Evolutionary conservation across 2,797 vertebrate genomes (phyloP).

Genomic region (Gallinago stenura): DNA sequence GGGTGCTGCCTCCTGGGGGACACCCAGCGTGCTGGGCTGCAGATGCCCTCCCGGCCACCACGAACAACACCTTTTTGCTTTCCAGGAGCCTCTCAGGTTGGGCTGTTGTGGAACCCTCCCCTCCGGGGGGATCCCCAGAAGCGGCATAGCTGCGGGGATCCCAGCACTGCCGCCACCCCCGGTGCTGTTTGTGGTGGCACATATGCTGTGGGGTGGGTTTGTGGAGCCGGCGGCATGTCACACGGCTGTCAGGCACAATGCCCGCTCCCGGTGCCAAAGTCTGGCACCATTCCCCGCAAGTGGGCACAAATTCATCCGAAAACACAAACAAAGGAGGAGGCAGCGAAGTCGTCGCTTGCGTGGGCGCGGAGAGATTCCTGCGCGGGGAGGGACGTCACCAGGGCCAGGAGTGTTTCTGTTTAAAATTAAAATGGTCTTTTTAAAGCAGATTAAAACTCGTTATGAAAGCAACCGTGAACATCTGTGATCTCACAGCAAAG

Average conservation of each 20-base stretch:
- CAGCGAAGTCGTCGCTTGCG: not conserved
- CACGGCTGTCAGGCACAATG: not conserved
- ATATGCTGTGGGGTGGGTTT: not conserved
- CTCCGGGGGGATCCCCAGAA: rapidly evolving
- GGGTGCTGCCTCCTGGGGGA: too few species aligned
- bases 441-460: constrained; percentile 7
- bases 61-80: not conserved
- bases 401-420: not conserved
- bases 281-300: not conserved
- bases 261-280: not conserved
- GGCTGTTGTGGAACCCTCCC: rapidly evolving
- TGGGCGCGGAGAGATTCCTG: not conserved
- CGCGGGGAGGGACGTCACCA: not conserved
- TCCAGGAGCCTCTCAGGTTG: rapidly evolving
- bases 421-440: constrained; percentile 28
- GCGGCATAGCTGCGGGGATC: not conserved
- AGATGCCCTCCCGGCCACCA: not conserved
- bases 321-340: constrained; percentile 48
- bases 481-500: constrained; percentile 48
- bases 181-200: rapidly evolving
- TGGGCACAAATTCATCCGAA: not conserved
- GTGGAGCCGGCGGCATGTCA: rapidly evolving
- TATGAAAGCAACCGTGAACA: not conserved
- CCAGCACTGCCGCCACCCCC: not conserved
- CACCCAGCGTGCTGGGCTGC: not conserved